Evolutionary conservation across 2,888 invertebrate genomes (phyloP), one percentile per base, ranked within the genome.

Genomic region (Euzophera pinguis): DNA sequence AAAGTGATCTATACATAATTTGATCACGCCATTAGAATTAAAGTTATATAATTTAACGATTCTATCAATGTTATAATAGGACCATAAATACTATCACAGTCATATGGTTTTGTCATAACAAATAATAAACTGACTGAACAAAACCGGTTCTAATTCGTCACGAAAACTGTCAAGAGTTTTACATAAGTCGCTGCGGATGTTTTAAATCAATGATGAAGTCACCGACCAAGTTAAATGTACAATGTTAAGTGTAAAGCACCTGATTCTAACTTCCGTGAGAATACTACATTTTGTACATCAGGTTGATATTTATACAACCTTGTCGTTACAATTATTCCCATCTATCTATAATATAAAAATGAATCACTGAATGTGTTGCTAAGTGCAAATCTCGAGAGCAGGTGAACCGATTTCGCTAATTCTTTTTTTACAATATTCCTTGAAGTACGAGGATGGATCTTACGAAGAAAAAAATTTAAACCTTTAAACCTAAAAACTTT

Each of bases 151-250:
- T 27, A 12, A 49, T 27, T 17, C 12, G 1, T n/a, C 10, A 50
- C 16, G 34, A 37, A 50, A 51, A 41, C 3, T 37, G 13, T 14
- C 7, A 34, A 43, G 8, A 37, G 29, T 39, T 50, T 51, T 35
- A 35, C 43, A 34, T 17, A 16, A 35, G 42, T 35, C 42, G 35
- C 12, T 34, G 7, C 10, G 32, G 32, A 8, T 4, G 32, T 51
- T 43, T 43, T 59, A 57, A 58, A 59, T 56, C 37, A 42, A 52
- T 58, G 60, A 61, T 67, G 68, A 68, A 56, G 59, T 69, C 68
- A 69, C 53, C 48, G 57, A 47, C 53, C 56, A 52, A 54, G 41
- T 47, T 56, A 54, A 55, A 29, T 35, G 16, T 52, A 48, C 54
- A 53, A 57, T 43, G 55, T 54, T 3, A 22, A 58, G 60, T 53